These are phyloP conservation scores for Epinephelus fuscoguttatus DNA, from an alignment of 2,113 vertebrate genomes.

Conservation along the genomic window DNA sequence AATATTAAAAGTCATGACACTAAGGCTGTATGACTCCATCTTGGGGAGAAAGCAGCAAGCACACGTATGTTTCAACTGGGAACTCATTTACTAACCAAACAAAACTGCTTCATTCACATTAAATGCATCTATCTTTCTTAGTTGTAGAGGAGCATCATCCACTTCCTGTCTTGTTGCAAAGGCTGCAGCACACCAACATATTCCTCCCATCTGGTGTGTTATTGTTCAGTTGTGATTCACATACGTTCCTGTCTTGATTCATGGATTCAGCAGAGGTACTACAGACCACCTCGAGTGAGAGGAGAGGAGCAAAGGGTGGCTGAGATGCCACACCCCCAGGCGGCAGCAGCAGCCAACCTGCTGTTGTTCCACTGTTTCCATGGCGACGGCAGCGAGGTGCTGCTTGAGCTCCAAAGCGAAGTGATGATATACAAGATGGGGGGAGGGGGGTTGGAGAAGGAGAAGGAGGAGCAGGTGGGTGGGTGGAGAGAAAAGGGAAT, in stretches of 20 bases:
- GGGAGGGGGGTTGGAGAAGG: background rate
- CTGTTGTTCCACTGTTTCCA: conserved; percentile 91
- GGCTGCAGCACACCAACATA: background rate
- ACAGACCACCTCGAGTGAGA: conserved; percentile 35
- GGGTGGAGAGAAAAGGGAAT: conserved; percentile 53
- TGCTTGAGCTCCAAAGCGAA: conserved; percentile 75
- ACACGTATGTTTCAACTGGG: background rate
- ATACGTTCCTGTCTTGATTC: conserved; percentile 23
- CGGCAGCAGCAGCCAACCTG: conserved; percentile 78
- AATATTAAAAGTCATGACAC: background rate
- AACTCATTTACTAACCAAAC: background rate
- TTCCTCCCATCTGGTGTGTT: background rate
- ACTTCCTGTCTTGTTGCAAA: background rate
- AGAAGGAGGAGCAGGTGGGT: conserved; percentile 69
- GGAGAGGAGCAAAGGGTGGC: conserved; percentile 40
- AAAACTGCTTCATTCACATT: background rate
- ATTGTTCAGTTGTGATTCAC: conserved; percentile 18
- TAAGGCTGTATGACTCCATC: background rate
- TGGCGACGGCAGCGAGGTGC: conserved; percentile 87
- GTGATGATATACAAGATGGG: conserved; percentile 72
- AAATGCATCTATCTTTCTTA: background rate
- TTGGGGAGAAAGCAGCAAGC: background rate
- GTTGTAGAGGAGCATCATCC: conserved; percentile 9
- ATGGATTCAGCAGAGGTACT: conserved; percentile 40
- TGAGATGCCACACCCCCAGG: conserved; percentile 66